Evolutionary conservation across 2,888 invertebrate species (phyloP), one percentile per base, ranked within the genome.

Genomic region (Liopterus haemorrhoidalis): DNA sequence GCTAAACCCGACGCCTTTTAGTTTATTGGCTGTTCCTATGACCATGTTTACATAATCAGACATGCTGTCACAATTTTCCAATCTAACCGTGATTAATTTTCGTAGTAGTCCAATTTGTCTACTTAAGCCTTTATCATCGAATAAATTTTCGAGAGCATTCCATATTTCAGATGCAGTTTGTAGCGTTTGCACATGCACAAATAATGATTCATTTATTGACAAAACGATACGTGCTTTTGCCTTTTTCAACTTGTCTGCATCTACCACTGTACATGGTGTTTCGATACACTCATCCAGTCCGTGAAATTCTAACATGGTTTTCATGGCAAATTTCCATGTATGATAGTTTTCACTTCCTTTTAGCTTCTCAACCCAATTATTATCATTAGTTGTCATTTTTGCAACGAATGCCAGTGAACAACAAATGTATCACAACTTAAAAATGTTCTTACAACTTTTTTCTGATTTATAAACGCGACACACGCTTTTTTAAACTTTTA

Each of bases 321-420:
- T 16, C 25, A 27, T 38, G 12, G 27, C 38, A 15, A 38, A 38
- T 27, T 27, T 38, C 38, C 38, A 38, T 12, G 38, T 27, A 20
- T 38, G 38, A 11, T 27, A 38, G 27, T 38, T 38, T 19, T 38
- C 38, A 27, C 38, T 38, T 20, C 27, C 38, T 27, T 38, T 38
- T 15, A 38, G 38, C 19, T 38, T 38, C 21, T 38, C 38, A 9
- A 38, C 19, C 8, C 5, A 38, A 22, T 22, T 36, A 24, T 36
- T 33, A n/a, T n/a, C n/a, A n/a, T n/a, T n/a, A 33, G 11, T 33
- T 2, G 33, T 21, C 33, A 33, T 33, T 33, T 33, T 33, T 19
- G 11, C 33, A n/a, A n/a, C n/a, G n/a, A n/a, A n/a, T n/a, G n/a
- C n/a, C n/a, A n/a, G n/a, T n/a, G n/a, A n/a, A n/a, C n/a, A n/a